These are phyloP conservation scores for Promerops cafer DNA, from an alignment of 2,113 vertebrate genomes.

Conservation along the genomic window DNA sequence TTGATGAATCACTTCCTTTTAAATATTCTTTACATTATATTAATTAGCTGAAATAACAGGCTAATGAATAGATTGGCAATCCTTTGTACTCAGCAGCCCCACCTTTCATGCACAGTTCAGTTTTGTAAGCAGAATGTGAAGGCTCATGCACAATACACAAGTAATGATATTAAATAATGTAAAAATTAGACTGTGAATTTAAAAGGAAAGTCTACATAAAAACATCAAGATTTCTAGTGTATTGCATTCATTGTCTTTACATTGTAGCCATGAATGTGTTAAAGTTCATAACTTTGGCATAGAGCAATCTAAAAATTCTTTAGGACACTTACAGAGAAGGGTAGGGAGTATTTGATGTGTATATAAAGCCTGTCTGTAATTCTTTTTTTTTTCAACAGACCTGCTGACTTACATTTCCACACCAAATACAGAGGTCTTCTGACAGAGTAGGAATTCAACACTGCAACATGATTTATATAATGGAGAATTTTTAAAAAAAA, in stretches of 20 bases:
- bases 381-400: neutral
- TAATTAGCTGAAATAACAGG: neutral
- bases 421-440: conserved; percentile 20
- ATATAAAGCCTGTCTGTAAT: neutral
- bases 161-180: neutral
- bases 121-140: neutral
- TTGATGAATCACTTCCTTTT: neutral
- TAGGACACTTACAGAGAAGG: neutral
- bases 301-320: neutral
- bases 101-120: neutral
- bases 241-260: neutral
- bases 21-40: neutral
- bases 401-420: neutral
- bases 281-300: neutral
- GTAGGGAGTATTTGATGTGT: neutral
- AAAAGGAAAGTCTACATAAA: neutral
- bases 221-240: neutral
- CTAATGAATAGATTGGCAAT: neutral
- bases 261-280: neutral
- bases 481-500: neutral
- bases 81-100: neutral
- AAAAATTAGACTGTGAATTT: neutral
- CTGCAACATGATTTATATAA: neutral
- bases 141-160: neutral
- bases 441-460: neutral